Conservation (phyloP, 2,113 vertebrate species). For the Canis aureus region DNA sequence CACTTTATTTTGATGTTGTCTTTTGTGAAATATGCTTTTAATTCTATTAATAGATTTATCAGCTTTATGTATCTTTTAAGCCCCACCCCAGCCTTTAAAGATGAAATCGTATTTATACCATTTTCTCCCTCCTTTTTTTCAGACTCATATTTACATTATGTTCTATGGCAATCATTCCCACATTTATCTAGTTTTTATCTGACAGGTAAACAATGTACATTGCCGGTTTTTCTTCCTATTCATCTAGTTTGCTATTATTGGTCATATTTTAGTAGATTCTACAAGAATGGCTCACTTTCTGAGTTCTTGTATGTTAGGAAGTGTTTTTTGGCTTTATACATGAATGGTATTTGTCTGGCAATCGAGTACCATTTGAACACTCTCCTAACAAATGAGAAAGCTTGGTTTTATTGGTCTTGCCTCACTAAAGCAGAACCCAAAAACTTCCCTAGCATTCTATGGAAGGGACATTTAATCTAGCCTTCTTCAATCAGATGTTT, state of each 20-base stretch:
- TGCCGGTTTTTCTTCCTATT: background rate
- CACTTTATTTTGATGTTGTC: background rate
- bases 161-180: background rate
- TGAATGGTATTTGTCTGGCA: background rate
- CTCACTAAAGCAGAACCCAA: background rate
- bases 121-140: background rate
- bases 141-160: background rate
- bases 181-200: background rate
- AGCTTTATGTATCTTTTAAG: constrained; percentile 1
- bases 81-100: background rate
- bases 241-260: background rate
- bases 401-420: background rate
- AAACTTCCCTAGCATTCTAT: background rate
- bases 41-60: background rate
- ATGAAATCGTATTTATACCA: background rate
- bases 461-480: background rate
- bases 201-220: background rate
- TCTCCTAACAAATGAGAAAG: background rate
- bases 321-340: background rate
- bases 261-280: background rate
- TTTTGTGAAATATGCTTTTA: background rate
- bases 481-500: background rate
- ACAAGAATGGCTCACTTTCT: background rate
- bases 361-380: background rate
- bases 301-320: background rate